Conservation (phyloP, 2,797 vertebrate species). For the Esox masquinongy region DNA sequence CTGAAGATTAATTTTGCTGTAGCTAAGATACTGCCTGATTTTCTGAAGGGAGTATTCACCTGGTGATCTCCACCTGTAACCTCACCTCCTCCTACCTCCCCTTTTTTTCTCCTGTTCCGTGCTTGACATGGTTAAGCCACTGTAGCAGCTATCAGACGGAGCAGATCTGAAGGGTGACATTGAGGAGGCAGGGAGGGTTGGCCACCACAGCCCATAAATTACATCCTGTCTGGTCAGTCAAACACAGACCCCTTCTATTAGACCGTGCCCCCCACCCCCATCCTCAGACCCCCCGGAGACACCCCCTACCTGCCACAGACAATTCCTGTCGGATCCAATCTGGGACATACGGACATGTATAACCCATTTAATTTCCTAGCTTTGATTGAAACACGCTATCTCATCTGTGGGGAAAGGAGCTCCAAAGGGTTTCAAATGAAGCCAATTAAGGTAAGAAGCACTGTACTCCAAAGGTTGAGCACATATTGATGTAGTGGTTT, state of each 20-base stretch:
- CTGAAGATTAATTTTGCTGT: neutral
- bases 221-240: slow-evolving; percentile 20
- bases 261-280: neutral
- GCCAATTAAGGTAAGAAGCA: slow-evolving; percentile 24
- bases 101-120: neutral
- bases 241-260: neutral
- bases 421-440: slow-evolving; percentile 23
- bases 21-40: neutral
- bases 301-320: neutral
- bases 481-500: neutral
- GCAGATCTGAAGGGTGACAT: slow-evolving; percentile 36
- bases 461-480: slow-evolving; percentile 1
- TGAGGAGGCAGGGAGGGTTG: slow-evolving; percentile 37
- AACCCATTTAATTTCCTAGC: slow-evolving; percentile 38
- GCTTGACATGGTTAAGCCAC: neutral
- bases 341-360: slow-evolving; percentile 23
- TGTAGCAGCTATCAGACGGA: slow-evolving; percentile 27
- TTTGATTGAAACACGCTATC: slow-evolving; percentile 35
- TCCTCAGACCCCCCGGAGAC: neutral
- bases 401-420: slow-evolving; percentile 20
- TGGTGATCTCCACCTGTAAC: neutral
- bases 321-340: slow-evolving; percentile 41
- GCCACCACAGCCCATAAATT: slow-evolving; percentile 43
- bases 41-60: slow-evolving; percentile 3
- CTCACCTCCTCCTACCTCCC: neutral